Evolutionary conservation across 2,888 invertebrate species (phyloP), one percentile per base, ranked within the genome.

Genomic region (Marronus borbonicus): DNA sequence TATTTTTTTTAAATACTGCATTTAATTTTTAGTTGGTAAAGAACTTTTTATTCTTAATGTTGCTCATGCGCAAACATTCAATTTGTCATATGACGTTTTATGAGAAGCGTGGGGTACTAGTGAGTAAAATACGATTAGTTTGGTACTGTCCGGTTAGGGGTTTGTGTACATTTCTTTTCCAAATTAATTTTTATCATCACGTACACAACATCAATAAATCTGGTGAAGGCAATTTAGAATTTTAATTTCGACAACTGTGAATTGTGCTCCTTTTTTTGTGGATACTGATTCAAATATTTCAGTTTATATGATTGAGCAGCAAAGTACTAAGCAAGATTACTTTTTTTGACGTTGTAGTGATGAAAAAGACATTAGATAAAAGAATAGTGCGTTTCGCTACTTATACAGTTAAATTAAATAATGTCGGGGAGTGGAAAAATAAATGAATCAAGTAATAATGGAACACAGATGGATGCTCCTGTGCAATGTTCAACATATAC

Each of bases 401-500:
- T 39, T 39, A 58, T 44, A 60, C 60, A 39, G 10, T 20, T 58
- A 39, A 60, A 78, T 78, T 44, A 60, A 79, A 76, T 70, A 66
- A 79, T 79, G 79, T 79, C 79, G 49, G 76, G 65, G 49, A 66
- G 64, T 79, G 79, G 79, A 17, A 80, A 62, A 44, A 58, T 55
- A 72, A 80, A 80, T 78, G 74, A 77, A 78, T 74, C 69, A 80
- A 78, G 80, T 81, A 82, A 81, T 81, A 81, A 79, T 68, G 69
- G 55, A 76, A 74, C 83, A 81, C 81, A 79, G 31, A 62, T 50
- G 66, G 76, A 78, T 70, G 76, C 80, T 50, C 81, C 81, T 76
- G 82, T 82, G 36, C 85, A 86, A 78, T 87, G 87, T 80, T 86
- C 88, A 81, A 88, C 87, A 78, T 88, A 88, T 85, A 87, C 88